Conservation (phyloP, 2,888 invertebrate species). For the Crepidodera aurea region DNA sequence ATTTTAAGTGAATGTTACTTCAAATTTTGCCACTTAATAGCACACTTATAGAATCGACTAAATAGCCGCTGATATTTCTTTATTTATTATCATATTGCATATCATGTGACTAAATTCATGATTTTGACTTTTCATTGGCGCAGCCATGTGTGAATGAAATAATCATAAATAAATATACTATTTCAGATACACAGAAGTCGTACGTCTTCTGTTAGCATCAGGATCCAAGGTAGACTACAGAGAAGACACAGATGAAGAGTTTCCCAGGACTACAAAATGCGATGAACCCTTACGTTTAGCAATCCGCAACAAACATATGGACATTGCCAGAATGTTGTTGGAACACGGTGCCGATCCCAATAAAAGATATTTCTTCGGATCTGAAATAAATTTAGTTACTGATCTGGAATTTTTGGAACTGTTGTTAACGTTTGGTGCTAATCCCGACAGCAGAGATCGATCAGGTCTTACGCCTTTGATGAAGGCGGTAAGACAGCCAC, state of each 20-base stretch:
- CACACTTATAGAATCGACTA: too few species aligned
- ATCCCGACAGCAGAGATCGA: constrained; percentile 86
- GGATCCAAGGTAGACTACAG: constrained; percentile 84
- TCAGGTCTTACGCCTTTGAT: constrained; percentile 90
- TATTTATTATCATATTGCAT: too few species aligned
- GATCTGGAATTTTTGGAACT: constrained; percentile 84
- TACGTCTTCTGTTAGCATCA: constrained; percentile 75
- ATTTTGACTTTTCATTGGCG: too few species aligned
- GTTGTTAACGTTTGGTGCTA: constrained; percentile 84
- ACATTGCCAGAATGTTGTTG: constrained; percentile 74
- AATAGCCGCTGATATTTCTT: too few species aligned
- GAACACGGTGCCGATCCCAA: constrained; percentile 90
- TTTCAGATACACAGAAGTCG: constrained; percentile 71
- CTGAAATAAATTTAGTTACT: constrained; percentile 88
- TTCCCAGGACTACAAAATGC: constrained; percentile 76
- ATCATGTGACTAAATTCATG: too few species aligned
- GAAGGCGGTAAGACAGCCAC: constrained; percentile 82
- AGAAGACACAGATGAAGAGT: constrained; percentile 74
- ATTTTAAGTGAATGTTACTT: too few species aligned
- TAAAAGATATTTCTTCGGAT: constrained; percentile 88
- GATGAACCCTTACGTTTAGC: constrained; percentile 92
- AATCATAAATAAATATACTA: too few species aligned
- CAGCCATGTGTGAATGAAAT: too few species aligned
- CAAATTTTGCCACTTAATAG: too few species aligned
- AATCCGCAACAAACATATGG: constrained; percentile 84